Conservation (phyloP, 1,140 invertebrate species). For the Triops cancriformis region DNA sequence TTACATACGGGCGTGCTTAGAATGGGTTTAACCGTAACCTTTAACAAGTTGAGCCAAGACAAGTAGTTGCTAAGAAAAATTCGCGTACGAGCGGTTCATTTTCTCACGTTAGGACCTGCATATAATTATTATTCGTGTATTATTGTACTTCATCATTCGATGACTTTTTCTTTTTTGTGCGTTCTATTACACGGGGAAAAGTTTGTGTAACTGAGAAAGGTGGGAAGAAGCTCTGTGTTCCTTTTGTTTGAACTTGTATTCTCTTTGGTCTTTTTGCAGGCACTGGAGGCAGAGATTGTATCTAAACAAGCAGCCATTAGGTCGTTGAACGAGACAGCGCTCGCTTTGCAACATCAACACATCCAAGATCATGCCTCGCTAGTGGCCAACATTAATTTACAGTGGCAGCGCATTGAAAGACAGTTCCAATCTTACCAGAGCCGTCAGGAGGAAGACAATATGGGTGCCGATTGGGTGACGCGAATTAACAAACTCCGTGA, state of each 20-base stretch:
- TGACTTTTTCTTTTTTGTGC: not conserved
- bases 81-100: too few relatives aligned
- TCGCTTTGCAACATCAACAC: conserved; percentile 23
- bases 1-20: too few relatives aligned
- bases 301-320: conserved; percentile 15
- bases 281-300: conserved; percentile 25
- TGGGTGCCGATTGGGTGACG: conserved; percentile 47
- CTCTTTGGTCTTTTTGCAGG: conserved; percentile 19
- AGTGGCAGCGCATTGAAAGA: conserved; percentile 21
- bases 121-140: too few relatives aligned
- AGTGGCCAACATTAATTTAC: conserved; percentile 17
- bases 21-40: too few relatives aligned
- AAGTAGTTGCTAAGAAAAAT: too few relatives aligned
- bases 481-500: conserved; percentile 51
- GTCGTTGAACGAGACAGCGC: conserved; percentile 20
- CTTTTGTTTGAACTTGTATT: not conserved
- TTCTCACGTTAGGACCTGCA: too few relatives aligned
- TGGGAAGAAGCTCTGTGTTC: not conserved
- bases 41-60: too few relatives aligned
- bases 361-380: conserved; percentile 24
- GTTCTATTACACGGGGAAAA: not conserved
- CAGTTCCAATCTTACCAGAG: conserved; percentile 43
- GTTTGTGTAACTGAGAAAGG: not conserved
- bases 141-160: not conserved
- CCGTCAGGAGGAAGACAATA: conserved; percentile 40